phyloP scores from a whole-genome alignment of 1,140 invertebrate species.

The Drosophila ercepeae region DNA sequence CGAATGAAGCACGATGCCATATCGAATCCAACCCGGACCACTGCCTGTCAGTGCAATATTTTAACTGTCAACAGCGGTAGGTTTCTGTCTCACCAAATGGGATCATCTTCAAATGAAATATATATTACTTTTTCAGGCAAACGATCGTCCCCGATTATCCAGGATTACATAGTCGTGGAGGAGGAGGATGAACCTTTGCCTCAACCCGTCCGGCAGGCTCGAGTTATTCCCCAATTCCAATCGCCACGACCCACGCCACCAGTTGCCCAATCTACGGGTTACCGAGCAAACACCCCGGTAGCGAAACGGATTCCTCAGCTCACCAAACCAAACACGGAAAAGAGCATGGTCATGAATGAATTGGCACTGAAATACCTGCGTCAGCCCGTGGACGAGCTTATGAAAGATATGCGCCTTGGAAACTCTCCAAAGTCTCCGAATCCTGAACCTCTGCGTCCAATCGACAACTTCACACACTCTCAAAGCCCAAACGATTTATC shows the following conservation, averaged over 20 bases:
- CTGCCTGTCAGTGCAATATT: slow-evolving; percentile 53
- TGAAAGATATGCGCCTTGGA: slow-evolving; percentile 63
- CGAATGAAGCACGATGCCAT: neutral
- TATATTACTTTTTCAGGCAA: slow-evolving; percentile 14
- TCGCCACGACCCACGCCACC: slow-evolving; percentile 57
- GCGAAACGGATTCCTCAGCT: slow-evolving; percentile 17
- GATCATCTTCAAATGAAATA: neutral
- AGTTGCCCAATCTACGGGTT: slow-evolving; percentile 71
- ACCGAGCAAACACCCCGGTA: slow-evolving; percentile 56
- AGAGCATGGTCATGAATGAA: slow-evolving; percentile 80
- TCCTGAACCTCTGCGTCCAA: slow-evolving; percentile 53
- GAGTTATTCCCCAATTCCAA: slow-evolving; percentile 45
- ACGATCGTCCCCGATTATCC: slow-evolving; percentile 48
- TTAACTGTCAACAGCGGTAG: slow-evolving; percentile 40
- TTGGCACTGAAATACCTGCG: slow-evolving; percentile 75
- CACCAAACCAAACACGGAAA: slow-evolving; percentile 63
- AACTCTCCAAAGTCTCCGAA: slow-evolving; percentile 5
- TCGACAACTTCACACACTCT: slow-evolving; percentile 54
- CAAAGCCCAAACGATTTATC: slow-evolving; percentile 74
- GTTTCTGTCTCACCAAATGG: neutral
- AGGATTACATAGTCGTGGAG: slow-evolving; percentile 62
- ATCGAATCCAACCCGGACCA: slow-evolving; percentile 34
- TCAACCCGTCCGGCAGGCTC: slow-evolving; percentile 1
- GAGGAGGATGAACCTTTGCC: slow-evolving; percentile 41
- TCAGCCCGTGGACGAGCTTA: slow-evolving; percentile 68